A percentile compares a stretch with the other conserved stretches of the same genome.
These are phyloP conservation scores for Proctacanthus coquilletti DNA, from an alignment of 1,140 invertebrate genomes.

Conservation along the genomic window DNA sequence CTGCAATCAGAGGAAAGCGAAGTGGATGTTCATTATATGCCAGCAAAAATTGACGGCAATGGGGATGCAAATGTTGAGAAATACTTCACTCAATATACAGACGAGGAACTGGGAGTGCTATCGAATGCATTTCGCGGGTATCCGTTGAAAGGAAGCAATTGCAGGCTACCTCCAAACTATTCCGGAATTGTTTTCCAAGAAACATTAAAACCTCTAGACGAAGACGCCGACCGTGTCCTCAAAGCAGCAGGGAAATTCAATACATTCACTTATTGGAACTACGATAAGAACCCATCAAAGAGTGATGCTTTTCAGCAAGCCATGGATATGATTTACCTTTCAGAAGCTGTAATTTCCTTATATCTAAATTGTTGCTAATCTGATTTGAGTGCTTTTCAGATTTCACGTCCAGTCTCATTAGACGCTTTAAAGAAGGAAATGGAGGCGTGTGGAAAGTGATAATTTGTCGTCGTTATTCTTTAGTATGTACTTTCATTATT, in stretches of 20 bases:
- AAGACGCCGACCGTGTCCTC: conserved; percentile 38
- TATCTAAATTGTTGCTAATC: too few relatives aligned
- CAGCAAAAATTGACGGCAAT: conserved; percentile 54
- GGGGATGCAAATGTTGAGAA: conserved; percentile 49
- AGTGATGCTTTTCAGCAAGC: conserved; percentile 47
- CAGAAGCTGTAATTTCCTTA: conserved; percentile 53
- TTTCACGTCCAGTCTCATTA: too few relatives aligned
- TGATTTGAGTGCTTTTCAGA: too few relatives aligned
- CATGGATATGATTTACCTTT: conserved; percentile 52
- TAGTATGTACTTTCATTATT: too few relatives aligned
- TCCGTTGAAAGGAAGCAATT: conserved; percentile 42
- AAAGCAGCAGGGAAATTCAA: conserved; percentile 42
- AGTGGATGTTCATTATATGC: conserved; percentile 47
- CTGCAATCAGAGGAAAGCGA: conserved; percentile 22
- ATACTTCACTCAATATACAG: conserved; percentile 50
- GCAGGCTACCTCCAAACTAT: conserved; percentile 41
- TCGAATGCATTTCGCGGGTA: conserved; percentile 45
- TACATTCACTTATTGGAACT: conserved; percentile 59
- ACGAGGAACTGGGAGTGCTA: conserved; percentile 30
- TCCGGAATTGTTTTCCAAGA: conserved; percentile 46
- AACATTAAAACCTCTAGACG: conserved; percentile 34
- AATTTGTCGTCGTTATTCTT: too few relatives aligned
- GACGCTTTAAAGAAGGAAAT: too few relatives aligned
- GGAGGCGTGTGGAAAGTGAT: too few relatives aligned
- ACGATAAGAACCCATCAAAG: conserved; percentile 49